Base-by-base conservation (phyloP, 2,888 invertebrate species). In the Acronicta psi region DNA sequence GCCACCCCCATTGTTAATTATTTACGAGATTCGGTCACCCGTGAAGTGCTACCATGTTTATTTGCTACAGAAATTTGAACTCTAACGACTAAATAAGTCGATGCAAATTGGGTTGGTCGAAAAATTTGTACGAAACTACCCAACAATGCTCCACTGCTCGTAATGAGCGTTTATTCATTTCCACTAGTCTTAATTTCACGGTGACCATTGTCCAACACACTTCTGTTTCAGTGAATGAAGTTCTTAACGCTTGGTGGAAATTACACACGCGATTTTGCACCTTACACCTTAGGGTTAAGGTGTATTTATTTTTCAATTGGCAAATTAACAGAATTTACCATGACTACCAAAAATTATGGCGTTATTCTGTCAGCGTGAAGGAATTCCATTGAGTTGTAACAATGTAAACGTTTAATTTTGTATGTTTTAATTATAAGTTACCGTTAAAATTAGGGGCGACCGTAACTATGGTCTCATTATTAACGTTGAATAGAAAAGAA, bases 131-230 rank as follows among this genome's bases (percentile, higher is more conserved):
- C 61, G n/a, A 71, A 69, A 67, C 73, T 61, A 65, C 43, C 44
- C 51, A 71, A 73, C 71, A 73, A 73, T 61, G 60, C 73, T 61
- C 57, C 69, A 71, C 63, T 59, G 59, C 65, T 75, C 74, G 74
- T 89, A 88, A 89, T 89, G 85, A 87, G 79, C 65, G 75, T 79
- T 85, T 87, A 83, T 87, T 85, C 83, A 81, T 81, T 86, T 86
- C 80, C 82, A 82, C 85, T 84, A 82, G 82, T 80, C 80, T 77
- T 73, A 81, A 89, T 89, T 89, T 88, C 86, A 90, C 85, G 85
- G 81, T 73, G 40, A 73, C 82, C 82, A 81, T 89, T 88, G 87
- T 87, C 71, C 74, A 73, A 53, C 73, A 75, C 81, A 88, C 88
- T 87, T 79, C 86, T 81, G 87, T 86, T 85, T 85, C 83, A 82